These are phyloP conservation scores for Amphipoea lucens DNA, from an alignment of 2,888 invertebrate species.

Conservation along the genomic window DNA sequence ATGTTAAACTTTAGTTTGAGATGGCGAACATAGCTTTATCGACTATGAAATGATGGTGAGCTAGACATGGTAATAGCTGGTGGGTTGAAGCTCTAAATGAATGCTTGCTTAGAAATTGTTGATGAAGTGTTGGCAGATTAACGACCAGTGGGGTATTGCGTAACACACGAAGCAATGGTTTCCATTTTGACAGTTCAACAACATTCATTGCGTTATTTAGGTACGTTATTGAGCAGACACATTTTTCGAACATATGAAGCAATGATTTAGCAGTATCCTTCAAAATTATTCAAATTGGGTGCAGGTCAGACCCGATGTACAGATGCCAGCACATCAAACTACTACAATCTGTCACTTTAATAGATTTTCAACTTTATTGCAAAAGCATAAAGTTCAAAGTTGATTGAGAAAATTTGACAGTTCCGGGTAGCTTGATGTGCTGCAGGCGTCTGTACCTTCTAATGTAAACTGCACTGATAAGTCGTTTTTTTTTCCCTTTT, in stretches of 20 bases:
- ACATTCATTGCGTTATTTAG: background rate
- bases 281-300: too few relatives aligned
- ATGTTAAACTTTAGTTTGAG: constrained; percentile 21
- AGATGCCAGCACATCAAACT: too few relatives aligned
- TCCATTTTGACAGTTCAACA: background rate
- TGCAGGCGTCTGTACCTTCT: too few relatives aligned
- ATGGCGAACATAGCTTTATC: constrained; percentile 27
- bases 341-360: too few relatives aligned
- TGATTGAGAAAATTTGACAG: too few relatives aligned
- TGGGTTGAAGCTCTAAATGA: background rate
- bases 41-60: background rate
- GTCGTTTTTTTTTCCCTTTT: too few relatives aligned
- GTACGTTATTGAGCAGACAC: background rate
- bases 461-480: background rate
- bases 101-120: constrained; percentile 4
- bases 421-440: too few relatives aligned
- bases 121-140: background rate
- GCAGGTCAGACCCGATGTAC: too few relatives aligned
- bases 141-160: background rate
- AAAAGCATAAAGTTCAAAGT: too few relatives aligned
- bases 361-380: too few relatives aligned
- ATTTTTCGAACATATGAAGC: too few relatives aligned
- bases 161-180: background rate
- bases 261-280: too few relatives aligned
- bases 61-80: background rate